phyloP scores from a whole-genome alignment of 2,888 invertebrate species.

The Zelleria hepariella region DNA sequence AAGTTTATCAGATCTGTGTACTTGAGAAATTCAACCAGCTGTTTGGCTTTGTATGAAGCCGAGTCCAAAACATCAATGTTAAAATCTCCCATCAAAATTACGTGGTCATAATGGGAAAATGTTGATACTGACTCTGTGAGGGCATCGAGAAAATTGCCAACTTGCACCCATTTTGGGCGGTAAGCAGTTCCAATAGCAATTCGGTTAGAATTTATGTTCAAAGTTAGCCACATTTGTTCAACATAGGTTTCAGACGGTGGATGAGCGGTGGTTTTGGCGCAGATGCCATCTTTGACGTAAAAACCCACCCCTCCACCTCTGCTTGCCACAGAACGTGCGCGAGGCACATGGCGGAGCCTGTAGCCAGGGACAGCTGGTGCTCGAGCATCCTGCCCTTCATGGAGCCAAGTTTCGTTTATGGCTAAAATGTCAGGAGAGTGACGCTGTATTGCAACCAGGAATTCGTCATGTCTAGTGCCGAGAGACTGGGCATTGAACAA shows the following conservation, averaged over 20 bases:
- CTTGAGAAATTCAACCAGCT: constrained; percentile 8
- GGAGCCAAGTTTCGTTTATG: constrained; percentile 1
- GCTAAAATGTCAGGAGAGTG: neutral
- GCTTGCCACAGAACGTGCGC: neutral
- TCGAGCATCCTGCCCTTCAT: neutral
- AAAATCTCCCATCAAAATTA: constrained; percentile 12
- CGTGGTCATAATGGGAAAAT: constrained; percentile 8
- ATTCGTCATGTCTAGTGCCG: neutral
- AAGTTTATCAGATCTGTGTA: constrained; percentile 10
- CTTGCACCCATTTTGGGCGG: constrained; percentile 11
- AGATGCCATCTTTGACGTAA: neutral
- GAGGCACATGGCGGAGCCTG: neutral
- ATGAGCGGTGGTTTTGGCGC: neutral
- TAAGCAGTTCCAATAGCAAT: neutral
- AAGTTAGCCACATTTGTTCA: neutral
- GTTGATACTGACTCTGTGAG: constrained; percentile 10
- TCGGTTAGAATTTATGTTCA: neutral
- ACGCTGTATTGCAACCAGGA: neutral
- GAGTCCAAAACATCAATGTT: constrained; percentile 7
- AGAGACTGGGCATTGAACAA: neutral
- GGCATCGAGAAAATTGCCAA: constrained; percentile 12
- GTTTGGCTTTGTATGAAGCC: neutral
- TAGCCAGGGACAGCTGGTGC: constrained; percentile 1
- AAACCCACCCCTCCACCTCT: constrained; percentile 1
- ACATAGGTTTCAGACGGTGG: neutral